Evolutionary conservation across 64 coral and sea anemone species (phyloP).

Genomic region (Exaiptasia diaphana): DNA sequence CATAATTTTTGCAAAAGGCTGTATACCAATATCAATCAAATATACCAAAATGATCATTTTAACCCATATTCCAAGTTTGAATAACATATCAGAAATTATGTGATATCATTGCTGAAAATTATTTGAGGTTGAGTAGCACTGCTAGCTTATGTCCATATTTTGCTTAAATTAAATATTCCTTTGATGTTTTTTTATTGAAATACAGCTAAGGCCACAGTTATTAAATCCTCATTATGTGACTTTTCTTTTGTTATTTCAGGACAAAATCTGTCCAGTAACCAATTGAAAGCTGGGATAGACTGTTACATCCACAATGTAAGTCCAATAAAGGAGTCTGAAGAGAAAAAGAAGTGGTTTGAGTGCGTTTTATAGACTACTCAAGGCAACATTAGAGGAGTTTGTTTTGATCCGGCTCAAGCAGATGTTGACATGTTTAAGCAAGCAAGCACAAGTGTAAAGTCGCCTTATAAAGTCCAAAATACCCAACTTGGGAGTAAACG

Average conservation of each 20-base stretch:
- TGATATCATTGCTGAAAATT: too few relatives aligned
- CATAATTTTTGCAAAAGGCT: too few relatives aligned
- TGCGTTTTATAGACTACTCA: constrained; percentile 12
- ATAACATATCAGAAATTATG: too few relatives aligned
- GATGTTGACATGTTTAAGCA: constrained; percentile 17
- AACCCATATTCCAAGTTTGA: too few relatives aligned
- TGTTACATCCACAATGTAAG: neutral
- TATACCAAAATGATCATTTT: too few relatives aligned
- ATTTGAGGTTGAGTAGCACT: too few relatives aligned
- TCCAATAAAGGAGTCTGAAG: neutral
- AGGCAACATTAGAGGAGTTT: constrained; percentile 33
- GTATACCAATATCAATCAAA: too few relatives aligned
- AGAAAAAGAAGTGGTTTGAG: constrained; percentile 7
- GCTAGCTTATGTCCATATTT: too few relatives aligned
- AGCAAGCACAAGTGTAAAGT: constrained; percentile 3
- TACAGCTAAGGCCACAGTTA: neutral
- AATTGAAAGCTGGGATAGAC: neutral
- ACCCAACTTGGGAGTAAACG: constrained; percentile 2
- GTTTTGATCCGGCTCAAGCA: constrained; percentile 25
- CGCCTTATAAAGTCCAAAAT: constrained; percentile 15
- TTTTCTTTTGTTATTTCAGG: neutral
- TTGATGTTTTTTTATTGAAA: too few relatives aligned
- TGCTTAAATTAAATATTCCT: too few relatives aligned
- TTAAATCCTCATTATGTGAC: neutral
- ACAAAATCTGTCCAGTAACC: neutral